Percentiles rank a stretch among this genome's conserved stretches.
phyloP scores from a whole-genome alignment of 2,797 vertebrate genomes.

The Myiotriccus ornatus region DNA sequence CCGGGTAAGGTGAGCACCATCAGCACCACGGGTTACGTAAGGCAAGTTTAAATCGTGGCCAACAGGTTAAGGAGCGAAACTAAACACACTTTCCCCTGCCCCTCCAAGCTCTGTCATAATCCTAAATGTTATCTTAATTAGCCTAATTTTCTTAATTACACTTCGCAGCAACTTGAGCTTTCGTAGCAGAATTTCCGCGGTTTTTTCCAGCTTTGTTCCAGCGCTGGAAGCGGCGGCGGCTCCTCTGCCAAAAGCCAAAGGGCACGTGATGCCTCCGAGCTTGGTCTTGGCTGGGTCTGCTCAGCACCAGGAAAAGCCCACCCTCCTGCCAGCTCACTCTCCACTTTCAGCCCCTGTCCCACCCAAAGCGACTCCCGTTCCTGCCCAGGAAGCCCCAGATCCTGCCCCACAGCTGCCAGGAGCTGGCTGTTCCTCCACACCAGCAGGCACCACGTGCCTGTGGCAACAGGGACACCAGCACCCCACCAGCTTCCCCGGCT shows the following conservation, averaged over 20 bases:
- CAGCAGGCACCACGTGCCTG: not conserved
- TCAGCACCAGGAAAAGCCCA: not conserved
- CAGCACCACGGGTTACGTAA: not conserved
- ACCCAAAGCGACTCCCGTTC: not conserved
- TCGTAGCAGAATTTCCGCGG: not conserved
- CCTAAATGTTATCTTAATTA: conserved; percentile 54
- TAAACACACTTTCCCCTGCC: not conserved
- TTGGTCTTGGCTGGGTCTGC: not conserved
- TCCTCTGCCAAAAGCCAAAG: not conserved
- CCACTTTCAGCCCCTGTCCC: not conserved
- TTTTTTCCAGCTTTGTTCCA: not conserved
- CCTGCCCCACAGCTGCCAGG: no score
- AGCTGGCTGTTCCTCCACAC: not conserved
- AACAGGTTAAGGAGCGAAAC: conserved; percentile 22
- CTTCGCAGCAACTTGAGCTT: conserved; percentile 18
- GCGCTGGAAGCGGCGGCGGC: accelerated
- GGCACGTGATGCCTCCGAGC: not conserved
- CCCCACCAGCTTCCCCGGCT: not conserved
- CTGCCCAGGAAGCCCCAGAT: not conserved
- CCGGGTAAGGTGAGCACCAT: not conserved
- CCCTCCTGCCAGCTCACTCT: not conserved
- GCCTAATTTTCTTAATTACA: conserved; percentile 48
- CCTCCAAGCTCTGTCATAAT: conserved; percentile 9
- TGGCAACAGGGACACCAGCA: not conserved
- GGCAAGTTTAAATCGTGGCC: not conserved